Percentiles rank a stretch among this genome's conserved stretches.
phyloP scores from a whole-genome alignment of 35 echinoderm and acorn worm species.

The Lytechinus variegatus region DNA sequence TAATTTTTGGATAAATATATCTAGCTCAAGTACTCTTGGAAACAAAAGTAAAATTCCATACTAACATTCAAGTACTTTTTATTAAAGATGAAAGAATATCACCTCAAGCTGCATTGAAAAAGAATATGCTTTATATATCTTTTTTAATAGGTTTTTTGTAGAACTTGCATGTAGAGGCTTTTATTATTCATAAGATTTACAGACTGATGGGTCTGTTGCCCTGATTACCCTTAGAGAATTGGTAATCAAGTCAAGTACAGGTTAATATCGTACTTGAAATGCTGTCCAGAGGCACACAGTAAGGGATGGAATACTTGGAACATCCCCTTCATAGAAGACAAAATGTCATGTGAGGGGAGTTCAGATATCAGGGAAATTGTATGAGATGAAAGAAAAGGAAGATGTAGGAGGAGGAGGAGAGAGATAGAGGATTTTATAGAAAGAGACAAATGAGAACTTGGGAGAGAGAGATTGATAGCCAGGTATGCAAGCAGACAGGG shows the following conservation, averaged over 20 bases:
- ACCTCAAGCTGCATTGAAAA: too few relatives aligned
- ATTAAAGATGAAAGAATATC: too few relatives aligned
- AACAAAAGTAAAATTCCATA: too few relatives aligned
- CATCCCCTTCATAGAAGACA: background rate
- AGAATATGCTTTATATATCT: too few relatives aligned
- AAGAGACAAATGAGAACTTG: background rate
- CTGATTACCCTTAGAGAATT: background rate
- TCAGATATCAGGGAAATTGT: background rate
- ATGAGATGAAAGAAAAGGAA: background rate
- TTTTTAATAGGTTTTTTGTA: too few relatives aligned
- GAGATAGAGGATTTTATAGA: background rate
- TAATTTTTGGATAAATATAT: too few relatives aligned
- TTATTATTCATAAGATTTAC: too few relatives aligned
- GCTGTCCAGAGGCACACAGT: background rate
- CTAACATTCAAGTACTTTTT: too few relatives aligned
- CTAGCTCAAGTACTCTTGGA: too few relatives aligned
- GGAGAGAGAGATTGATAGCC: background rate
- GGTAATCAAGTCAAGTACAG: background rate
- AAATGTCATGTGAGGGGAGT: background rate
- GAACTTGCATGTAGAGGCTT: too few relatives aligned
- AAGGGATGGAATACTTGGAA: background rate
- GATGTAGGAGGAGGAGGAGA: background rate
- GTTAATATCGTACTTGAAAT: background rate
- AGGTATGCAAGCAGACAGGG: background rate
- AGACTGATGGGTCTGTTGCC: background rate